phyloP scores from a whole-genome alignment of 2,113 vertebrate species.

The Takifugu flavidus region DNA sequence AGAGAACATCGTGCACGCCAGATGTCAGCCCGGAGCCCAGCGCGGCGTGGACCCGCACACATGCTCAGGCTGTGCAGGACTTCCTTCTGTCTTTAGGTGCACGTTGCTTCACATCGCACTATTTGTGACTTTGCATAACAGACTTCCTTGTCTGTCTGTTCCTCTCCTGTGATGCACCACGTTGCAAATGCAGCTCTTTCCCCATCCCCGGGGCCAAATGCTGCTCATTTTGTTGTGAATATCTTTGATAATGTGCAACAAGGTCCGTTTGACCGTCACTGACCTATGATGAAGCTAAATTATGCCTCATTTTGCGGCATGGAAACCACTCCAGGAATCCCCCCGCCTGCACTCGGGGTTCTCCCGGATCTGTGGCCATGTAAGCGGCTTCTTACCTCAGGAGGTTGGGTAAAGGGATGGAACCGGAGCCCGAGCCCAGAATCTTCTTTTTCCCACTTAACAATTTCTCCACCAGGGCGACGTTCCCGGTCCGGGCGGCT shows the following conservation, averaged over 20 bases:
- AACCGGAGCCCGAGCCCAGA: slow-evolving; percentile 89
- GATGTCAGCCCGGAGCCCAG: neutral
- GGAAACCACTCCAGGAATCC: slow-evolving; percentile 38
- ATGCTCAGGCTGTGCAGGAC: neutral
- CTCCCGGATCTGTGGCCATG: slow-evolving; percentile 3
- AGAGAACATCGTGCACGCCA: slow-evolving; percentile 5
- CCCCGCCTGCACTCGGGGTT: slow-evolving; percentile 2
- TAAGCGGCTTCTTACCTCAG: slow-evolving; percentile 83
- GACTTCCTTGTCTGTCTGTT: slow-evolving; percentile 8
- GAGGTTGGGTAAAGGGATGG: slow-evolving; percentile 90
- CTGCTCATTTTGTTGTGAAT: neutral
- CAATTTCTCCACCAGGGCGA: slow-evolving; percentile 95
- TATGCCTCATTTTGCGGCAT: slow-evolving; percentile 27
- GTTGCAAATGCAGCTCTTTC: slow-evolving; percentile 2
- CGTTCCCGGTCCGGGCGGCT: slow-evolving; percentile 94
- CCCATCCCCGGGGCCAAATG: neutral
- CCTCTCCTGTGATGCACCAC: slow-evolving; percentile 11
- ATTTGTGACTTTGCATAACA: slow-evolving; percentile 20
- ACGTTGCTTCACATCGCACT: neutral
- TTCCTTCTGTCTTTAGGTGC: neutral
- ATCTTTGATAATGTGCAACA: neutral
- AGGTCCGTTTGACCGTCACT: slow-evolving; percentile 17
- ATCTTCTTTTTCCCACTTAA: slow-evolving; percentile 93
- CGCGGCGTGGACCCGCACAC: neutral
- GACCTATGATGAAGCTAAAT: slow-evolving; percentile 11